phyloP scores from a whole-genome alignment of 92 coral and sea anemone species.

The Blastomussa wellsi region DNA sequence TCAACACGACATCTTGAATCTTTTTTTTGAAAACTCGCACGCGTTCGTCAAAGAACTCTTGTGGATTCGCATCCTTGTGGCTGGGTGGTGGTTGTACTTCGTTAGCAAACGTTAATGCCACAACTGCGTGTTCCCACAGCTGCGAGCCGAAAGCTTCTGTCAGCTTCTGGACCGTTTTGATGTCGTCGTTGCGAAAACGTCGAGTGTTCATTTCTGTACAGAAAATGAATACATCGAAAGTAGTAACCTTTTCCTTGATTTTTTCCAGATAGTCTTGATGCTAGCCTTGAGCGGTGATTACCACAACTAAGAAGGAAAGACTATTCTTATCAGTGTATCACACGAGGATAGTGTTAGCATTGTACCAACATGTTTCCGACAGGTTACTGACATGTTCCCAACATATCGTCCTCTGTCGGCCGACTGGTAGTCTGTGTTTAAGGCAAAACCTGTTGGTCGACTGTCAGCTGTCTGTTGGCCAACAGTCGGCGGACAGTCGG shows the following conservation, averaged over 20 bases:
- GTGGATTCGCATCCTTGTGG: neutral
- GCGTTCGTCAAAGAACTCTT: constrained; percentile 23
- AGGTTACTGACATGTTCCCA: too few relatives aligned
- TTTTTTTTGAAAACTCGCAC: constrained; percentile 29
- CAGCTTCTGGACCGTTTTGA: constrained; percentile 34
- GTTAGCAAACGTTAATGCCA: constrained; percentile 57
- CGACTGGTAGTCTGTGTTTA: too few relatives aligned
- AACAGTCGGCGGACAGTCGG: too few relatives aligned
- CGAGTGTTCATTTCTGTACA: constrained; percentile 51
- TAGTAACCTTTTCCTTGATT: constrained; percentile 8
- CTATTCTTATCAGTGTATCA: too few relatives aligned
- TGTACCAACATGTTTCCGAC: too few relatives aligned
- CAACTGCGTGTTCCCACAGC: constrained; percentile 53
- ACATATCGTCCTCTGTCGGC: too few relatives aligned
- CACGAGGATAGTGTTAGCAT: too few relatives aligned
- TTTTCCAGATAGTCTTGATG: constrained; percentile 15
- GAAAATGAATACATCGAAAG: constrained; percentile 40
- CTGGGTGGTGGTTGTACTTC: constrained; percentile 36
- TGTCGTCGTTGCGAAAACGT: constrained; percentile 43
- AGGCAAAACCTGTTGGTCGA: too few relatives aligned
- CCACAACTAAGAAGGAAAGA: too few relatives aligned
- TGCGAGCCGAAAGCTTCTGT: constrained; percentile 26
- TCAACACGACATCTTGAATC: constrained; percentile 7
- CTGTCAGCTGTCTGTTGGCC: too few relatives aligned
- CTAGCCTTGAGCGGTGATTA: too few relatives aligned